Percentiles rank a stretch among this genome's conserved stretches.
These are phyloP conservation scores for Oncorhynchus tshawytscha DNA, from an alignment of 2,113 vertebrate genomes.

Conservation along the genomic window DNA sequence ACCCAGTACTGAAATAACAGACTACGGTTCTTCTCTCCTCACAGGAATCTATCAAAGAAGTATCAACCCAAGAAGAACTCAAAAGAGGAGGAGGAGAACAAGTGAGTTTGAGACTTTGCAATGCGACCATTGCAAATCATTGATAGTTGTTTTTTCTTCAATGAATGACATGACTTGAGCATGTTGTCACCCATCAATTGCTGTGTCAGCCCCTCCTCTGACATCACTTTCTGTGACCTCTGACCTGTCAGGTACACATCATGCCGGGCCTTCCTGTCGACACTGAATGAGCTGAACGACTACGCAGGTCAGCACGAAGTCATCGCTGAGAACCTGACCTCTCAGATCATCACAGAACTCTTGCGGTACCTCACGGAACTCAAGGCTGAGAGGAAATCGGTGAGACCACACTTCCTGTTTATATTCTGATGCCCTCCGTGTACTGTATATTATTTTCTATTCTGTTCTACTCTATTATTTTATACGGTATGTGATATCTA, in stretches of 20 bases:
- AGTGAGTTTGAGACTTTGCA: slow-evolving; percentile 68
- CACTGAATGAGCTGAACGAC: slow-evolving; percentile 91
- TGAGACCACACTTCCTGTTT: slow-evolving; percentile 54
- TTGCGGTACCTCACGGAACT: slow-evolving; percentile 87
- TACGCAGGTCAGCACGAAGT: slow-evolving; percentile 97
- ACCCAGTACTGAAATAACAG: slow-evolving; percentile 22
- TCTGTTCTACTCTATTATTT: too few relatives aligned
- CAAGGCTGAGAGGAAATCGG: slow-evolving; percentile 93
- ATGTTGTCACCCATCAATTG: too few relatives aligned
- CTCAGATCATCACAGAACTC: slow-evolving; percentile 85
- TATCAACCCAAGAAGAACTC: slow-evolving; percentile 98
- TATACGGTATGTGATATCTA: not conserved
- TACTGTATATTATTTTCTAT: not conserved
- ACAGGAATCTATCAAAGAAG: slow-evolving; percentile 96
- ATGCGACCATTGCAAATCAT: not conserved
- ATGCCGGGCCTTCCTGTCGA: slow-evolving; percentile 87
- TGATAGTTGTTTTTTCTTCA: too few relatives aligned
- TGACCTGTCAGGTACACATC: slow-evolving; percentile 82
- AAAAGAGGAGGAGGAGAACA: slow-evolving; percentile 93
- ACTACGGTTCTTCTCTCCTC: slow-evolving; percentile 15
- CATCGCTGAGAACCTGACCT: slow-evolving; percentile 90
- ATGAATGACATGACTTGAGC: too few relatives aligned
- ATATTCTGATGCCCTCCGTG: not conserved
- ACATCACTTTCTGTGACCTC: not conserved
- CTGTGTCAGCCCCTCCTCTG: not conserved